phyloP scores from a whole-genome alignment of 2,888 invertebrate genomes.

The Leistus spinibarbis region DNA sequence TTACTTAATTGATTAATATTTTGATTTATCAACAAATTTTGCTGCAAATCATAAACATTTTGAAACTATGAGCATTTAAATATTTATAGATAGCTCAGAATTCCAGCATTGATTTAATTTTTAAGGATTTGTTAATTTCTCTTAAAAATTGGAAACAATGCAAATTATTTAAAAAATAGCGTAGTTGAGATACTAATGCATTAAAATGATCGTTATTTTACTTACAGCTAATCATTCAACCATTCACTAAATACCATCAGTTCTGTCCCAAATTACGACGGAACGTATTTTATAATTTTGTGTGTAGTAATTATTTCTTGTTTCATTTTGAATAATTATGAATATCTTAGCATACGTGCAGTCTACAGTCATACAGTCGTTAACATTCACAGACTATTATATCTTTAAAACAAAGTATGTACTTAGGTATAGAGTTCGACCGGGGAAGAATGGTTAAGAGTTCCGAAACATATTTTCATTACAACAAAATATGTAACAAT shows the following conservation, averaged over 20 bases:
- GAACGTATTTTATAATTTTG: constrained; percentile 45
- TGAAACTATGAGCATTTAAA: too few species aligned
- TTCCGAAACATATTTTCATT: not conserved
- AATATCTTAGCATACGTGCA: constrained; percentile 44
- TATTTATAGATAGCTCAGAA: too few species aligned
- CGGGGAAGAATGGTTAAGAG: constrained; percentile 4
- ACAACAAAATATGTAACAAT: not conserved
- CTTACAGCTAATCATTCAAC: constrained; percentile 26
- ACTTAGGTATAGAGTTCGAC: constrained; percentile 40
- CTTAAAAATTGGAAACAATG: too few species aligned
- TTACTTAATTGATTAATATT: too few species aligned
- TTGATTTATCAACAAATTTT: too few species aligned
- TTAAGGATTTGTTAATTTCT: too few species aligned
- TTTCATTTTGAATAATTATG: constrained; percentile 39
- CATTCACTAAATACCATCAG: constrained; percentile 48
- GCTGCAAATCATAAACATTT: too few species aligned
- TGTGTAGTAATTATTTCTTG: constrained; percentile 22
- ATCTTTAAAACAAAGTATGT: constrained; percentile 37
- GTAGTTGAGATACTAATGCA: not conserved
- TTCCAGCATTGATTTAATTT: too few species aligned
- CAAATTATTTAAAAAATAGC: not conserved
- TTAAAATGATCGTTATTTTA: not conserved
- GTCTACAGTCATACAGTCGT: constrained; percentile 44
- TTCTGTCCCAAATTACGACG: constrained; percentile 48
- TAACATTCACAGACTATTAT: constrained; percentile 43